Base-by-base conservation (phyloP, 2,113 vertebrate genomes). In the Lophius piscatorius region DNA sequence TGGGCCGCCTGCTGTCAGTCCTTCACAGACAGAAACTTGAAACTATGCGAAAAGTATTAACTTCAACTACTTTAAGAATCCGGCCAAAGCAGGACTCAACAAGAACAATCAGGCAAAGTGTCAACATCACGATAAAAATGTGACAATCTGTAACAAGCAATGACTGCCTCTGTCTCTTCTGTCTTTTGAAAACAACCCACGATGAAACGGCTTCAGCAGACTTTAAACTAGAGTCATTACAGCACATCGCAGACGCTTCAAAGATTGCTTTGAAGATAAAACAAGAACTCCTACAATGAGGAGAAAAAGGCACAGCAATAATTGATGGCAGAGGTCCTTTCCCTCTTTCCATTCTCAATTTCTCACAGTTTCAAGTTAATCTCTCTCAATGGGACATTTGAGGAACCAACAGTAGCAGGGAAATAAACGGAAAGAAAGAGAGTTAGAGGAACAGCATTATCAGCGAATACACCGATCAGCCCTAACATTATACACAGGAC, bases 231-330 rank as follows among this genome's bases (percentile, higher is more conserved):
- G 31, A 76, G 68, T 70, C 51, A 72, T 63, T 78, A 72, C 23
- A 76, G 44, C 51, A 33, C 42, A 64, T 69, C 40, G 44, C 39
- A 74, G 49, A 54, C 14, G 13, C 48, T 63, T 10, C 38, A 46
- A n/a, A 13, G 58, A 65, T 50, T 18, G 28, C 49, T 81, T 63
- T 81, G 57, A 70, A 63, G 66, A 76, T 76, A 41, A 76, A 78
- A 61, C 1, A 7, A 51, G 39, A 31, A 58, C 38, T 63, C 38
- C 38, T 44, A 35, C 57, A 58, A 63, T 10, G 61, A 46, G 54
- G 49, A 57, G 59, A 11, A 49, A 58, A 76, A 76, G 16, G 10
- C 16, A 4, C 1, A 6, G 22, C 50, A 17, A 54, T 72, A 63
- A 63, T 26, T 42, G 63, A 58, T 48, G 52, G 57, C 63, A 65